phyloP scores from a whole-genome alignment of 2,113 vertebrate genomes.

The Scortum barcoo region DNA sequence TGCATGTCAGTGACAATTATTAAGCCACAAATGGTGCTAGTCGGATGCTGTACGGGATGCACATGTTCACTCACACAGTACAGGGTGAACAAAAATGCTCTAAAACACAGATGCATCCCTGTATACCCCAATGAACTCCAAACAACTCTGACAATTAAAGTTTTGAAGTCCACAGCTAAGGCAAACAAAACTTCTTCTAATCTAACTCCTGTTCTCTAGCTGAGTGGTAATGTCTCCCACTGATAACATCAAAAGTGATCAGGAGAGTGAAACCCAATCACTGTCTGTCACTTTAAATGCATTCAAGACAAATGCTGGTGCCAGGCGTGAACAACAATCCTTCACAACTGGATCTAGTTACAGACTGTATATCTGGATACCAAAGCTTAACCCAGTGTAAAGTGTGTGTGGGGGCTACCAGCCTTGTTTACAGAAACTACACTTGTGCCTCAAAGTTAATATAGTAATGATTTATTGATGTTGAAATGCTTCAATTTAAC shows the following conservation, averaged over 20 bases:
- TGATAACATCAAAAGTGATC: constrained; percentile 1
- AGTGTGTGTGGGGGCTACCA: neutral
- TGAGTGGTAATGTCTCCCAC: neutral
- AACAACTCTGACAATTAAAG: neutral
- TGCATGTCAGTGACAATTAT: neutral
- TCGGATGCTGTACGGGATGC: neutral
- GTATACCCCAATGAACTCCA: neutral
- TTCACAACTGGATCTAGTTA: constrained; percentile 2
- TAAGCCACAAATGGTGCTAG: neutral
- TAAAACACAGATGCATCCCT: neutral
- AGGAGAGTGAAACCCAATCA: constrained; percentile 7
- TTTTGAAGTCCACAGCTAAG: neutral
- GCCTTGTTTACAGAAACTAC: constrained; percentile 29
- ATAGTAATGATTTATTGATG: constrained; percentile 30
- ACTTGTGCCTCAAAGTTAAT: constrained; percentile 33
- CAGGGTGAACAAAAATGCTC: neutral
- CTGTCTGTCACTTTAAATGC: constrained; percentile 2
- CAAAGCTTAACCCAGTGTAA: neutral
- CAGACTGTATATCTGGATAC: neutral
- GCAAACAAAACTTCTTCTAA: neutral
- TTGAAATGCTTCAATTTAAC: constrained; percentile 19
- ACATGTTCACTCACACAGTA: neutral
- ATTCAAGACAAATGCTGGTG: neutral
- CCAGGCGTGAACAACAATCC: neutral
- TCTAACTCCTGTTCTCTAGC: neutral